phyloP scores from a whole-genome alignment of 2,888 invertebrate species.

The Cephus runcator region DNA sequence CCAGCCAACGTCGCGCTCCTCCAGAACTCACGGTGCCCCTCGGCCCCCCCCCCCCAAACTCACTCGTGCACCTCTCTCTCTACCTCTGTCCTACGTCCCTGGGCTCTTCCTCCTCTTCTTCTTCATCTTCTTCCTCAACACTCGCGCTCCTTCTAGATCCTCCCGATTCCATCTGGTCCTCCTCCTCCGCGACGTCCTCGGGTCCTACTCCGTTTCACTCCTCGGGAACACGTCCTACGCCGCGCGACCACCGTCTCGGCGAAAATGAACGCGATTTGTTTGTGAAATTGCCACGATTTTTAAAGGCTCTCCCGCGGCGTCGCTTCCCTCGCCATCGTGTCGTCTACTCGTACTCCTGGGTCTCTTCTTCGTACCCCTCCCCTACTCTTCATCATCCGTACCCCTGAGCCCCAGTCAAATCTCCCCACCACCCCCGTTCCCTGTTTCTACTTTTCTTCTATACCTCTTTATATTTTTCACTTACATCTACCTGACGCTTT shows the following conservation, averaged over 20 bases:
- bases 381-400: slow-evolving; percentile 38
- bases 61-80: not conserved
- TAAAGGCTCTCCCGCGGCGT: not conserved
- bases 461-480: not conserved
- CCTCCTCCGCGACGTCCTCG: slow-evolving; percentile 6
- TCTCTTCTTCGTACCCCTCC: not conserved
- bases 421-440: slow-evolving; percentile 22
- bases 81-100: slow-evolving; percentile 13
- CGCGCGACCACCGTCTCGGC: not conserved
- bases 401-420: not conserved
- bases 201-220: not conserved
- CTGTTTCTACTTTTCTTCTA: slow-evolving; percentile 24
- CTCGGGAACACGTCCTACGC: not conserved
- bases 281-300: slow-evolving; percentile 4
- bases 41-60: not conserved
- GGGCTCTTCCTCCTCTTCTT: slow-evolving; percentile 17
- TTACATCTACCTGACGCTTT: not conserved
- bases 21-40: not conserved
- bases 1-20: not conserved
- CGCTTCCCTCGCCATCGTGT: not conserved
- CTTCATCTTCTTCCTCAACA: slow-evolving; percentile 27
- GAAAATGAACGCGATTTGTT: slow-evolving; percentile 7
- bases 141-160: slow-evolving; percentile 14
- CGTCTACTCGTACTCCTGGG: not conserved
- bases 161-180: slow-evolving; percentile 1